These are phyloP conservation scores for Cynodonichthys magdalenae DNA, from an alignment of 2,797 vertebrate species.

Conservation along the genomic window DNA sequence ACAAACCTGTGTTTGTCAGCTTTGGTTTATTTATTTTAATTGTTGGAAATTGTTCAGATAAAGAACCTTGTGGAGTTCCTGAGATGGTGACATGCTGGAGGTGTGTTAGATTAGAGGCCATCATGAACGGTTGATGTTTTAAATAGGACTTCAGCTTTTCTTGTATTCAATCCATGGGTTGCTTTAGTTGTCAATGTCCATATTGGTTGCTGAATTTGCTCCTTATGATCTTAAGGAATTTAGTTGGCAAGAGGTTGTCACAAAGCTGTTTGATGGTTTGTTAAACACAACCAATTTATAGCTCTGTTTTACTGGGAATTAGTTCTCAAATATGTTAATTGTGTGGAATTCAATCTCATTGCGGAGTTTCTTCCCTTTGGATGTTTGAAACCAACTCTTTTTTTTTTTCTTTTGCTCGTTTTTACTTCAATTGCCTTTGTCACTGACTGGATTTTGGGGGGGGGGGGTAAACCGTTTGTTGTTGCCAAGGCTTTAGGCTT, in stretches of 20 bases:
- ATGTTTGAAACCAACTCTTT: constrained; percentile 66
- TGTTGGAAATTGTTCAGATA: constrained; percentile 74
- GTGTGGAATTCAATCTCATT: constrained; percentile 60
- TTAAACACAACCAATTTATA: constrained; percentile 58
- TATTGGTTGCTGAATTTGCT: constrained; percentile 72
- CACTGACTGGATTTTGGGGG: constrained; percentile 36
- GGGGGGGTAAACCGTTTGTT: constrained; percentile 38
- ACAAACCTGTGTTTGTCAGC: constrained; percentile 84
- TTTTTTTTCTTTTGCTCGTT: no score
- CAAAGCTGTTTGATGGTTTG: constrained; percentile 68
- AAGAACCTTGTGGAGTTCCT: constrained; percentile 70
- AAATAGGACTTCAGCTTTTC: constrained; percentile 72
- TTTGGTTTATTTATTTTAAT: constrained; percentile 79
- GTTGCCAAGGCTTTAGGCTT: constrained; percentile 54
- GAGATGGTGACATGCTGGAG: constrained; percentile 82
- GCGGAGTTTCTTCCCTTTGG: constrained; percentile 69
- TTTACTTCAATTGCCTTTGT: constrained; percentile 49
- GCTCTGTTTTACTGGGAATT: constrained; percentile 56
- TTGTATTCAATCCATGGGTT: constrained; percentile 75
- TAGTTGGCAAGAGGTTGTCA: constrained; percentile 71
- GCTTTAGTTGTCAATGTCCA: constrained; percentile 67
- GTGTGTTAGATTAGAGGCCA: constrained; percentile 73
- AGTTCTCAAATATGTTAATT: constrained; percentile 60
- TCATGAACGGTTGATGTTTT: constrained; percentile 73
- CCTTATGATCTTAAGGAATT: constrained; percentile 66